These are phyloP conservation scores for Formica selysi DNA, from an alignment of 1,140 invertebrate species.

Conservation along the genomic window DNA sequence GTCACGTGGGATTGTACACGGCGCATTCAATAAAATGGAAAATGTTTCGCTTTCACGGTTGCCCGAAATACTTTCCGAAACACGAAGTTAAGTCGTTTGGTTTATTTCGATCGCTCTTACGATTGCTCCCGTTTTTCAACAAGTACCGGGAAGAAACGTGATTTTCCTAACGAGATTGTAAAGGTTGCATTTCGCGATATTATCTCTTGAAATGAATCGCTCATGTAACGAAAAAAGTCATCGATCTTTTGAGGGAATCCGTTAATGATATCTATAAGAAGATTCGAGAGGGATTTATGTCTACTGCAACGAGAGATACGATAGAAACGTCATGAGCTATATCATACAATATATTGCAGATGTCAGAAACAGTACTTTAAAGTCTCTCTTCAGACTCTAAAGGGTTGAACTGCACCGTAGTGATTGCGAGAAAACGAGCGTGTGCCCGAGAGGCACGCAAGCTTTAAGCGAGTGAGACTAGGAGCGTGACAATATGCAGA, in stretches of 20 bases:
- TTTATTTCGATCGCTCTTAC: slow-evolving; percentile 45
- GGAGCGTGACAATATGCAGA: slow-evolving; percentile 57
- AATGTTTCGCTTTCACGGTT: slow-evolving; percentile 29
- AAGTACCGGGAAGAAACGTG: slow-evolving; percentile 34
- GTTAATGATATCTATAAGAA: slow-evolving; percentile 16
- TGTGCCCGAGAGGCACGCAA: slow-evolving; percentile 19
- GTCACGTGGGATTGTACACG: slow-evolving; percentile 19
- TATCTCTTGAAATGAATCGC: background rate
- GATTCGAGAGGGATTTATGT: background rate
- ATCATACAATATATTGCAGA: slow-evolving; percentile 30
- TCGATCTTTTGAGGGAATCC: background rate
- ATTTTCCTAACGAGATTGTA: slow-evolving; percentile 48
- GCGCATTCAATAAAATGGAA: slow-evolving; percentile 32
- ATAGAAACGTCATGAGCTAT: slow-evolving; percentile 33
- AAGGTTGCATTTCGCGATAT: background rate
- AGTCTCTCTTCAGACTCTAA: slow-evolving; percentile 9
- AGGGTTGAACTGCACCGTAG: slow-evolving; percentile 28
- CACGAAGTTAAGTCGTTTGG: slow-evolving; percentile 45
- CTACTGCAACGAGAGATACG: background rate
- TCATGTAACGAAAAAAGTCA: background rate
- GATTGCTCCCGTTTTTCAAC: background rate
- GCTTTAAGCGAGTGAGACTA: slow-evolving; percentile 31
- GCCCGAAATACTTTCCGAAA: slow-evolving; percentile 27
- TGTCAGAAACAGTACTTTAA: slow-evolving; percentile 48
- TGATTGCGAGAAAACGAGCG: slow-evolving; percentile 27